These are phyloP conservation scores for Gallirallus australis DNA, from an alignment of 2,797 vertebrate genomes.

Conservation along the genomic window DNA sequence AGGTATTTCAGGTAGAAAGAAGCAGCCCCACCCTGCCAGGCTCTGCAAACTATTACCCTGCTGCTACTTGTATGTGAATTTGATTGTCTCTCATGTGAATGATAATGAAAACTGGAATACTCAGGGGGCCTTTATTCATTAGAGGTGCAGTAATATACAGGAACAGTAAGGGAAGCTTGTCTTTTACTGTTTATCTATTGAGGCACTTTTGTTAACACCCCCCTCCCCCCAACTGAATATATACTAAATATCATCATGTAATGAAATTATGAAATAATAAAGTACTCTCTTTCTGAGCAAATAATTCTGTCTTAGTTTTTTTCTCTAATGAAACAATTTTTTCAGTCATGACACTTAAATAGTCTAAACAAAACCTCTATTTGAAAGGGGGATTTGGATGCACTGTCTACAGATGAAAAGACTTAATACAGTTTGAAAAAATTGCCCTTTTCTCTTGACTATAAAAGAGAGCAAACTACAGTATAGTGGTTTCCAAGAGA, in stretches of 20 bases:
- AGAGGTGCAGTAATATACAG: background rate
- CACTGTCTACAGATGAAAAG: slow-evolving; percentile 47
- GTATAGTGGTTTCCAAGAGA: slow-evolving; percentile 61
- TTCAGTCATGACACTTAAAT: slow-evolving; percentile 19
- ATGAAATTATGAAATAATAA: slow-evolving; percentile 56
- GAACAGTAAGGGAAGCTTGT: background rate
- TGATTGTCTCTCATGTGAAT: slow-evolving; percentile 49
- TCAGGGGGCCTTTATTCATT: background rate
- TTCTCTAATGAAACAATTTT: background rate
- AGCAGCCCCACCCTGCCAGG: background rate
- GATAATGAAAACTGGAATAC: slow-evolving; percentile 52
- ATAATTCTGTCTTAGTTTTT: background rate
- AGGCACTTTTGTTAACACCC: background rate
- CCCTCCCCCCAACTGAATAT: background rate
- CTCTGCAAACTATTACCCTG: background rate
- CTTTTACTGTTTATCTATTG: background rate
- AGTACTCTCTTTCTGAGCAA: background rate
- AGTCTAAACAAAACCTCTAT: slow-evolving; percentile 18
- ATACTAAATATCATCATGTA: background rate
- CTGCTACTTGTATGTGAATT: background rate
- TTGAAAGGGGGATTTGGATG: slow-evolving; percentile 48
- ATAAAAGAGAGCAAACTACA: slow-evolving; percentile 63
- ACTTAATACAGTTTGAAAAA: slow-evolving; percentile 35
- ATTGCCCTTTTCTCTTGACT: slow-evolving; percentile 69
- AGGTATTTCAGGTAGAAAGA: background rate